phyloP scores from a whole-genome alignment of 2,113 vertebrate genomes.

The Marmota monax region DNA sequence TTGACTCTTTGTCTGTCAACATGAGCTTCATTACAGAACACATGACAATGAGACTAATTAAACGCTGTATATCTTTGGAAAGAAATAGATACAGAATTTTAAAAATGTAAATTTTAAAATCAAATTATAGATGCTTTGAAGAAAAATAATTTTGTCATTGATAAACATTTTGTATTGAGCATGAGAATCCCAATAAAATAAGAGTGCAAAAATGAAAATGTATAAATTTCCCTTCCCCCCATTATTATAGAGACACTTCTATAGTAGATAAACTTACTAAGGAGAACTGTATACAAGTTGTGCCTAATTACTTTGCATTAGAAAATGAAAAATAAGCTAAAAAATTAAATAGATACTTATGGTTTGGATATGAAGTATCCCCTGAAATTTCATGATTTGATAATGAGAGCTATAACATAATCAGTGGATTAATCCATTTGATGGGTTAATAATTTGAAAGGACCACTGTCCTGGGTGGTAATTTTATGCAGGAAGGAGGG shows the following conservation, averaged over 20 bases:
- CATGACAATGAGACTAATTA: background rate
- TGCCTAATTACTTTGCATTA: background rate
- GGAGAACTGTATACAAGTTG: background rate
- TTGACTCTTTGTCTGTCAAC: background rate
- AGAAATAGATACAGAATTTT: background rate
- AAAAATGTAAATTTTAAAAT: background rate
- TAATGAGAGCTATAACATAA: no score
- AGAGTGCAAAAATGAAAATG: background rate
- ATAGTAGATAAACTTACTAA: background rate
- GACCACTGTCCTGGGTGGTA: no score
- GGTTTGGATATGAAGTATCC: no score
- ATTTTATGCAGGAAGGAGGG: no score
- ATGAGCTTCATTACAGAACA: background rate
- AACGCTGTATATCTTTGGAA: background rate
- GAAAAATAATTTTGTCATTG: conserved; percentile 1
- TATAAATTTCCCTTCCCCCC: background rate
- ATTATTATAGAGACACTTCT: background rate
- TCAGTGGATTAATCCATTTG: no score
- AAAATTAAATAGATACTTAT: background rate
- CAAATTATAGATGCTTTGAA: background rate
- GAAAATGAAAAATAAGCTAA: background rate
- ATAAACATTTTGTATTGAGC: background rate
- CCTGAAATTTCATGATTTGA: no score
- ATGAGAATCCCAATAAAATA: background rate
- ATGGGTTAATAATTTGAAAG: no score